These are phyloP conservation scores for Halichondria panicea DNA, from an alignment of 37 sponge, comb jelly and placozoan genomes.

Conservation along the genomic window DNA sequence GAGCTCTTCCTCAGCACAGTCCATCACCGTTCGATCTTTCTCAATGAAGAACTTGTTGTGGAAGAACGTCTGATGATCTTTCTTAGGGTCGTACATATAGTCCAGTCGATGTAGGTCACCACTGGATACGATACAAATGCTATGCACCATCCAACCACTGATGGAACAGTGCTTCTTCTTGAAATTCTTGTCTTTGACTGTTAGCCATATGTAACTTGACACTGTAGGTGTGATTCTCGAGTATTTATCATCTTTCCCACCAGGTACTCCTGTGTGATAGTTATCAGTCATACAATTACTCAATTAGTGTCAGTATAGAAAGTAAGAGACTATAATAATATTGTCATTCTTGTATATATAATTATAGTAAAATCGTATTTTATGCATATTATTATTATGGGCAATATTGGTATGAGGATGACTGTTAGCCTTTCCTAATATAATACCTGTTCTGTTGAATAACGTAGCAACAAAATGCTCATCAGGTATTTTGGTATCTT, in stretches of 20 bases:
- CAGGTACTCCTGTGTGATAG: constrained; percentile 25
- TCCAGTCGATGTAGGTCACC: not conserved
- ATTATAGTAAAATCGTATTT: too few species aligned
- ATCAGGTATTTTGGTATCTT: not conserved
- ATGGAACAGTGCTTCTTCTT: not conserved
- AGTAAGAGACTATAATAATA: too few species aligned
- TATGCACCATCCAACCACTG: constrained; percentile 1
- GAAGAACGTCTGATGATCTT: constrained; percentile 6
- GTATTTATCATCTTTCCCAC: constrained; percentile 1
- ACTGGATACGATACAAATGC: not conserved
- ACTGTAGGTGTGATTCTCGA: not conserved
- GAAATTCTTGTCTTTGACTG: not conserved
- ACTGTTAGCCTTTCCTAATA: too few species aligned
- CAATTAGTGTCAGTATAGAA: too few species aligned
- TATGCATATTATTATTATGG: too few species aligned
- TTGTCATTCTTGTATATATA: too few species aligned
- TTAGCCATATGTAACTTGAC: not conserved
- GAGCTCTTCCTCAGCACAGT: constrained; percentile 39
- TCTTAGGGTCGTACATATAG: not conserved
- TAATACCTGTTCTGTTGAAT: too few species aligned
- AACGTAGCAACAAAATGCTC: constrained; percentile 41
- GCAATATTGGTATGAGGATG: too few species aligned
- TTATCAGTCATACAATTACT: too few species aligned
- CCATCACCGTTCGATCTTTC: constrained; percentile 44
- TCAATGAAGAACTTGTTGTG: constrained; percentile 57